Evolutionary conservation across 2,113 vertebrate genomes (phyloP), one percentile per base, ranked within the genome.

Genomic region (Synchiropus splendidus): DNA sequence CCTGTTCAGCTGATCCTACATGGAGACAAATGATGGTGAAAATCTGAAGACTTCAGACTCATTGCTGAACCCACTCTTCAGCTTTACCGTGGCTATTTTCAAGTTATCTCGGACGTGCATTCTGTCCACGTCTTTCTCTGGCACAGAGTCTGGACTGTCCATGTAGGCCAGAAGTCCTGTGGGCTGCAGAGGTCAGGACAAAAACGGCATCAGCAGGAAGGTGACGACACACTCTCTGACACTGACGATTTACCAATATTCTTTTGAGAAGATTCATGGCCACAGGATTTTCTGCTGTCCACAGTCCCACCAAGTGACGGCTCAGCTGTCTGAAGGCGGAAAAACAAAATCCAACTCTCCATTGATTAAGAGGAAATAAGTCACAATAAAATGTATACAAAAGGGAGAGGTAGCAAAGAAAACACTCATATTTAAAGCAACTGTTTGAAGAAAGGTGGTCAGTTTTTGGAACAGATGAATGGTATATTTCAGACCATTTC

Each of bases 31-130:
- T n/a, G 14, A 41, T 34, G 14, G 4, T 8, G 9, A 39, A 42
- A 41, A 13, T 5, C 6, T 13, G 30, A 2, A 33, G 40, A 18
- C 15, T 27, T 27, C 4, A 8, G 8, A 8, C 21, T n/a, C n/a
- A n/a, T n/a, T n/a, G n/a, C n/a, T n/a, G n/a, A n/a, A n/a, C n/a
- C n/a, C n/a, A n/a, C n/a, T n/a, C 21, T 27, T 8, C 21, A 27
- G 4, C 4, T 83, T 88, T 88, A 97, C 95, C 73, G 90, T 85
- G 53, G 95, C 95, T 8, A 99, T 89, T 83, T 98, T 98, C 59
- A 99, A 71, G 66, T 99, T 99, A 78, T 99, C 94, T 32, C 95
- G 89, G 61, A 98, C 77, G 33, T 97, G 93, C 94, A 99, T 99
- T 54, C 95, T 84, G 60, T 99, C 95, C 37, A 90, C 64, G 39